These are phyloP conservation scores for Aethina tumida DNA, from an alignment of 1,140 invertebrate species.

Conservation along the genomic window DNA sequence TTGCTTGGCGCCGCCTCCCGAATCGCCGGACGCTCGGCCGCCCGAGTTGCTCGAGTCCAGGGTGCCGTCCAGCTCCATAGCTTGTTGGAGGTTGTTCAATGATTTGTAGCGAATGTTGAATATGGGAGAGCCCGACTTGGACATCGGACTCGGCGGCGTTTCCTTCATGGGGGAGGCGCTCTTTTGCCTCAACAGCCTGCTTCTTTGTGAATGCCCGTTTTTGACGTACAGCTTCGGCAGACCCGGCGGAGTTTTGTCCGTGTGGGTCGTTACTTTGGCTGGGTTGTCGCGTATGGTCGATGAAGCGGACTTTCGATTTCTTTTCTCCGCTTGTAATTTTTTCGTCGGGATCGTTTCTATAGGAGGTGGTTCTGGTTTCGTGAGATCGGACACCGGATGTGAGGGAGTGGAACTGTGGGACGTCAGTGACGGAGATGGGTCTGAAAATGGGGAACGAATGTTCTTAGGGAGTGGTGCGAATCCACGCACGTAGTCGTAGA, in stretches of 20 bases:
- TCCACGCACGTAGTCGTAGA: conserved; percentile 90
- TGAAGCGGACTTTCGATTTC: conserved; percentile 46
- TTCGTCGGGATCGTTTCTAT: conserved; percentile 85
- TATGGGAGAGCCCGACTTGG: conserved; percentile 63
- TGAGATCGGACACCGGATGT: conserved; percentile 43
- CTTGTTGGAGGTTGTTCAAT: conserved; percentile 65
- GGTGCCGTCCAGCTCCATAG: conserved; percentile 67
- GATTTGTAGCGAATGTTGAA: conserved; percentile 79
- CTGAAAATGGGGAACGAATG: conserved; percentile 56
- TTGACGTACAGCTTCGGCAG: conserved; percentile 69
- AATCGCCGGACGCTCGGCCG: conserved; percentile 73
- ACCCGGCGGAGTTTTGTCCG: conserved; percentile 45
- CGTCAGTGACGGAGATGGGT: conserved; percentile 38
- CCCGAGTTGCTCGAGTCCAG: conserved; percentile 82
- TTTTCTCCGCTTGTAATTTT: conserved; percentile 62
- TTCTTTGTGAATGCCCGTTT: conserved; percentile 56
- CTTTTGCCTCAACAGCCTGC: conserved; percentile 57
- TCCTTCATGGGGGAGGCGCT: conserved; percentile 64
- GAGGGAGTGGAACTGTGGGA: conserved; percentile 43
- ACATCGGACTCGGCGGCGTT: conserved; percentile 48
- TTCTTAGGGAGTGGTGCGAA: conserved; percentile 80
- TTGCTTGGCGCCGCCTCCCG: conserved; percentile 59
- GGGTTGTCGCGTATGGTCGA: conserved; percentile 38
- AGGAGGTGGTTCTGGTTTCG: conserved; percentile 77
- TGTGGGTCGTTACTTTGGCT: conserved; percentile 23